phyloP scores from a whole-genome alignment of 2,797 vertebrate species.

The Xiphorhynchus erythropygius region DNA sequence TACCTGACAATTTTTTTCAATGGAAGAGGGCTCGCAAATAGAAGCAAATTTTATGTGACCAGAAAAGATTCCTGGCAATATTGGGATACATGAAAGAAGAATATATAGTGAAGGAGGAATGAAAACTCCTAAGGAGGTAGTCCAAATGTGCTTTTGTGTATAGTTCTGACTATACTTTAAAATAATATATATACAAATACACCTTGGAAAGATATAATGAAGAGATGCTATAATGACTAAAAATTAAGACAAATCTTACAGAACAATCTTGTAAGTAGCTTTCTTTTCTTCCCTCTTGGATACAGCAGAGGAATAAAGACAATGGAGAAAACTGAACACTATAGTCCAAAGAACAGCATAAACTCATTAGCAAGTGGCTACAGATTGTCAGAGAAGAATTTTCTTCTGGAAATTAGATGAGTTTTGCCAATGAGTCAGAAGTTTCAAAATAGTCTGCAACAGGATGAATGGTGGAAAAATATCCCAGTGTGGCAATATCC shows the following conservation, averaged over 20 bases:
- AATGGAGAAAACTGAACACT: not conserved
- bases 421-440: not conserved
- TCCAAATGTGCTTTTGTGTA: not conserved
- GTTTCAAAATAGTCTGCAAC: not conserved
- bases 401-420: not conserved
- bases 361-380: not conserved
- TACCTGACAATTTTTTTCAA: not conserved
- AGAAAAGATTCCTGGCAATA: not conserved
- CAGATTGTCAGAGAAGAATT: not conserved
- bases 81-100: not conserved
- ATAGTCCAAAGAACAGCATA: not conserved
- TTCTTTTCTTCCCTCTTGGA: not conserved
- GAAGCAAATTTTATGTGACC: not conserved
- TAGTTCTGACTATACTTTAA: not conserved
- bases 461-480: not conserved
- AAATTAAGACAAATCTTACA: not conserved
- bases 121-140: not conserved
- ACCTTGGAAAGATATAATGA: not conserved
- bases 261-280: not conserved
- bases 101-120: not conserved
- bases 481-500: not conserved
- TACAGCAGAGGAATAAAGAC: not conserved
- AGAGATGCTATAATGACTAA: not conserved
- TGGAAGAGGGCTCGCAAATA: not conserved
- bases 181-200: not conserved